Evolutionary conservation across 1,140 invertebrate species (phyloP).

Genomic region (Drosophila fuyamai): DNA sequence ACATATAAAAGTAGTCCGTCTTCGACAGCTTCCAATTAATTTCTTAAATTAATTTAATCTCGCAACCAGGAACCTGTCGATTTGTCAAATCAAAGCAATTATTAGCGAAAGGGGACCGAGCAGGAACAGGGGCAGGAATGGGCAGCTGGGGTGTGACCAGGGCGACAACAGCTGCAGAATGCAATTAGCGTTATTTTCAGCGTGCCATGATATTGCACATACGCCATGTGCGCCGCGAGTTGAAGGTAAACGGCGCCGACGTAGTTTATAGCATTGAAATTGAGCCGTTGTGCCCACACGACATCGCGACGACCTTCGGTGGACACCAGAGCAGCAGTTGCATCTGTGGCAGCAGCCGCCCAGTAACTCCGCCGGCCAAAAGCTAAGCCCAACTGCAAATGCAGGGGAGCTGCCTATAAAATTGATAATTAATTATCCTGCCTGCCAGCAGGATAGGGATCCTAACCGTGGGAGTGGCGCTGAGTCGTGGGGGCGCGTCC

Average conservation of each 20-base stretch:
- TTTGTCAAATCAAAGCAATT: slow-evolving; percentile 26
- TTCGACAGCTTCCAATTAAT: slow-evolving; percentile 15
- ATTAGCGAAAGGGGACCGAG: slow-evolving; percentile 2
- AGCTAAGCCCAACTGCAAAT: slow-evolving; percentile 29
- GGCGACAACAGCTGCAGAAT: slow-evolving; percentile 63
- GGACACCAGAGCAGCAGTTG: slow-evolving; percentile 30
- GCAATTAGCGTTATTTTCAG: slow-evolving; percentile 79
- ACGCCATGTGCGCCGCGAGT: slow-evolving; percentile 63
- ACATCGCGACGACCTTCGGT: slow-evolving; percentile 42
- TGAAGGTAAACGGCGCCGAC: slow-evolving; percentile 72
- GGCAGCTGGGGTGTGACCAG: slow-evolving; percentile 37
- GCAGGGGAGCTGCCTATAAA: slow-evolving; percentile 48
- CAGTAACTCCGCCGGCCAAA: slow-evolving; percentile 40
- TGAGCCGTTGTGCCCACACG: slow-evolving; percentile 55
- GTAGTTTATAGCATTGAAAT: slow-evolving; percentile 80
- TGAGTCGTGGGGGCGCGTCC: too few relatives aligned
- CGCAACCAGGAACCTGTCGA: slow-evolving; percentile 46
- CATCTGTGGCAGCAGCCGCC: slow-evolving; percentile 17
- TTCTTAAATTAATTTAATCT: slow-evolving; percentile 35
- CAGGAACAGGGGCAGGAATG: slow-evolving; percentile 5
- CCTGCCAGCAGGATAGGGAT: slow-evolving; percentile 5
- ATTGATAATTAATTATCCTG: slow-evolving; percentile 82
- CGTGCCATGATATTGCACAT: slow-evolving; percentile 69
- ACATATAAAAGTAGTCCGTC: neutral
- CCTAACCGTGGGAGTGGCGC: too few relatives aligned